Base-by-base conservation (phyloP, 2,797 vertebrate species). In the Melanogrammus aeglefinus region DNA sequence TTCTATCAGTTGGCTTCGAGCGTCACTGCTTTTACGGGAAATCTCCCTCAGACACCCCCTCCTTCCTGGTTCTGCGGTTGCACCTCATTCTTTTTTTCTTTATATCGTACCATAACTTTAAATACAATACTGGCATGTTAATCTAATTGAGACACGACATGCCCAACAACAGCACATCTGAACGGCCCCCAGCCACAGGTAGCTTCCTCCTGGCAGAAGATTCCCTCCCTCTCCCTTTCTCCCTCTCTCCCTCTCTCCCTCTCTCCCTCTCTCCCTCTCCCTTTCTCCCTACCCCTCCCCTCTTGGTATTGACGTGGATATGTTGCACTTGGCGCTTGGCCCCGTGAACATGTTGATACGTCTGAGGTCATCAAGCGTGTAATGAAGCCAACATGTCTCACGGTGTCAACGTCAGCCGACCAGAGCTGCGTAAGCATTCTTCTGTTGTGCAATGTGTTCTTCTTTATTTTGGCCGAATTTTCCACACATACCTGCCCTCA, bases 81-180 rank as follows among this genome's bases (percentile, higher is more conserved):
- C 4, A 57, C 5, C 51, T 57, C 51, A 57, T 18, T 70, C 27
- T 29, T 27, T 70, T 12, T 70, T 27, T 16, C 12, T 29, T 31
- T 70, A 6, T 29, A 57, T 57, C 16, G 21, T 57, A 57, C 51
- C 18, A 18, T 57, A 57, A 18, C 51, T 21, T 57, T 27, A 3
- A 31, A 24, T 70, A 70, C 66, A 70, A 27, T 13, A 13, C 66
- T 27, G 24, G 27, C 27, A 31, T 3, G 33, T 38, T 5, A 39
- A 29, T 29, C 36, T 33, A 18, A 33, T 76, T 79, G 31, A 80
- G 76, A 74, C 66, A 72, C 31, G 9, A 7, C 47, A 44, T n/a
- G 75, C 24, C 79, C 66, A 81, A 57, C 80, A 71, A 76, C 80
- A 86, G 13, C 77, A 78, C 69, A 83, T 81, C 74, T 31, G 79